Conservation (phyloP, 2,113 vertebrate genomes). For the Acanthochromis polyacanthus region DNA sequence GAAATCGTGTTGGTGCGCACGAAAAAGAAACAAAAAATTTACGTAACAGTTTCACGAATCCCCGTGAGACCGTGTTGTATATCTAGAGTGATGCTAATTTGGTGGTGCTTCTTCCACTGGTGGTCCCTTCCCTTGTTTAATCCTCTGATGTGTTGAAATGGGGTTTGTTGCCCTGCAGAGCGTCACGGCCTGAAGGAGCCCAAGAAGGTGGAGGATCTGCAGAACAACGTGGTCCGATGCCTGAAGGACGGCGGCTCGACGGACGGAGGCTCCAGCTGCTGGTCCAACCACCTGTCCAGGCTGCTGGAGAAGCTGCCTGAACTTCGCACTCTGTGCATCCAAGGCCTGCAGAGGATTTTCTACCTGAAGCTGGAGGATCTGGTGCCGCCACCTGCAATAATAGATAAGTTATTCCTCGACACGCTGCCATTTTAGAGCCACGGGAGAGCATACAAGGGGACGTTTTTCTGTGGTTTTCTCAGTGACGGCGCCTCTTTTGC, state of each 20-base stretch:
- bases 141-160: background rate
- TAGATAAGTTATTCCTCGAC: conserved; percentile 98
- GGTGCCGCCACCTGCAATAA: conserved; percentile 96
- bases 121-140: too few relatives aligned
- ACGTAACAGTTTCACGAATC: too few relatives aligned
- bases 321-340: conserved; percentile 95
- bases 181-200: conserved; percentile 96
- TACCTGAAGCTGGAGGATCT: conserved; percentile 98
- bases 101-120: too few relatives aligned
- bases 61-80: too few relatives aligned
- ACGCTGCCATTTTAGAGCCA: conserved; percentile 93
- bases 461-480: background rate
- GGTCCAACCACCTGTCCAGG: conserved; percentile 91
- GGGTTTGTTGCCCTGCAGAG: conserved; percentile 80
- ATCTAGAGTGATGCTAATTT: too few relatives aligned
- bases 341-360: conserved; percentile 98
- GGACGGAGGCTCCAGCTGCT: conserved; percentile 85
- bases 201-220: conserved; percentile 94
- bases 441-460: too few relatives aligned
- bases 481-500: background rate
- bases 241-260: conserved; percentile 91
- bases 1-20: too few relatives aligned
- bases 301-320: conserved; percentile 96
- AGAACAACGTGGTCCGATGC: conserved; percentile 93
- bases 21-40: too few relatives aligned